Evolutionary conservation across 1,140 invertebrate genomes (phyloP).

Genomic region (Cherax quadricarinatus): DNA sequence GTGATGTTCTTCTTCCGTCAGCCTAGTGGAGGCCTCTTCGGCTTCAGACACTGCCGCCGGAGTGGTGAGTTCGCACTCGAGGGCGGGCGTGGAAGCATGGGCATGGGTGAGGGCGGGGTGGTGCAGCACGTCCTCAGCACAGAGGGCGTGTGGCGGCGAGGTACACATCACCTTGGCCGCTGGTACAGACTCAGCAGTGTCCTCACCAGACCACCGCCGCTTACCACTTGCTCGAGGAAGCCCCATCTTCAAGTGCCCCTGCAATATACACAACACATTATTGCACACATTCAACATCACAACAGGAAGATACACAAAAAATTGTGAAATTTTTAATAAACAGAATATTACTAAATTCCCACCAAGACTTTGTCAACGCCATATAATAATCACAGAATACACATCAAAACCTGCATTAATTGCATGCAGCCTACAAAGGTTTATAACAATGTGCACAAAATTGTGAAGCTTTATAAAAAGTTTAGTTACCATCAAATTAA

Average conservation of each 20-base stretch:
- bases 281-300: not conserved
- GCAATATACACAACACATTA: constrained; percentile 17
- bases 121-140: constrained; percentile 73
- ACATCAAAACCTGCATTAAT: too few species aligned
- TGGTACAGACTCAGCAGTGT: constrained; percentile 53
- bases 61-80: constrained; percentile 62
- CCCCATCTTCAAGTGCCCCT: constrained; percentile 68
- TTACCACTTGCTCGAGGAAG: constrained; percentile 70
- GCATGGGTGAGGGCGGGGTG: constrained; percentile 68
- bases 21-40: constrained; percentile 34
- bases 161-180: constrained; percentile 71
- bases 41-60: constrained; percentile 1
- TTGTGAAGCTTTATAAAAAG: too few species aligned
- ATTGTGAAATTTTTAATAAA: not conserved
- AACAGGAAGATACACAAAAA: not conserved
- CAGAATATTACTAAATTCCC: too few species aligned
- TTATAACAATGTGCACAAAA: too few species aligned
- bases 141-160: constrained; percentile 72
- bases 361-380: too few species aligned
- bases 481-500: too few species aligned
- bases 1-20: constrained; percentile 43
- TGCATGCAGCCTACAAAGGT: too few species aligned
- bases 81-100: constrained; percentile 54
- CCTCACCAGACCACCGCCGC: constrained; percentile 67
- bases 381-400: too few species aligned